Base-by-base conservation (phyloP, 2,888 invertebrate species). In the Spialia ferax region DNA sequence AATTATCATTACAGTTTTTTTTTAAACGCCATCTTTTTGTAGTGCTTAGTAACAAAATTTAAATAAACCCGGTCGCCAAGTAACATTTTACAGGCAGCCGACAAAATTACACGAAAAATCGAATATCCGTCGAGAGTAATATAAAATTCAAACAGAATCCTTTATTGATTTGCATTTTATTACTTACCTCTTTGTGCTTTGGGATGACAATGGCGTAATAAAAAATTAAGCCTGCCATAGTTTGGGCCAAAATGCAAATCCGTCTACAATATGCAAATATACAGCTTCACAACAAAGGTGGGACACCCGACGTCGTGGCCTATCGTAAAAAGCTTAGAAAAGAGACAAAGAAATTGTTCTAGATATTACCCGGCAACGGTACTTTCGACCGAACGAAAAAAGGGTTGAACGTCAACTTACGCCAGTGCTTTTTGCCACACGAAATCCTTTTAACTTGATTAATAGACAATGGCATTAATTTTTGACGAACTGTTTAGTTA, bases 191-290 rank as follows among this genome's bases (percentile, higher is more conserved):
- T 84, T 88, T 89, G 86, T 85, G 73, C 73, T 71, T 69, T 67
- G 1, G 67, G 75, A 74, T 69, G 74, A 81, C 79, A 79, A 79
- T 75, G 69, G 75, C 74, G 71, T 82, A 80, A 81, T 83, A 81
- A 86, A 87, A 84, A 78, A 68, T 77, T 79, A 82, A 81, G 81
- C 79, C 79, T 76, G 83, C 81, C 83, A 86, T 84, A 81, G 80
- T 54, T 70, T 67, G 71, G 68, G 76, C 77, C 83, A 82, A 86
- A 87, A 91, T 89, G 89, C 89, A 88, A 91, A 91, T 91, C 70
- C 73, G 78, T 78, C 83, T 83, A 83, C 80, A 86, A 84, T 91
- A 93, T 93, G 92, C 92, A 92, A 93, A 93, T 89, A 80, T 81
- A 84, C 85, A 82, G 73, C 79, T 85, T 83, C 72, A 74, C 77